phyloP scores from a whole-genome alignment of 2,797 vertebrate genomes.

The Geotrypetes seraphini region DNA sequence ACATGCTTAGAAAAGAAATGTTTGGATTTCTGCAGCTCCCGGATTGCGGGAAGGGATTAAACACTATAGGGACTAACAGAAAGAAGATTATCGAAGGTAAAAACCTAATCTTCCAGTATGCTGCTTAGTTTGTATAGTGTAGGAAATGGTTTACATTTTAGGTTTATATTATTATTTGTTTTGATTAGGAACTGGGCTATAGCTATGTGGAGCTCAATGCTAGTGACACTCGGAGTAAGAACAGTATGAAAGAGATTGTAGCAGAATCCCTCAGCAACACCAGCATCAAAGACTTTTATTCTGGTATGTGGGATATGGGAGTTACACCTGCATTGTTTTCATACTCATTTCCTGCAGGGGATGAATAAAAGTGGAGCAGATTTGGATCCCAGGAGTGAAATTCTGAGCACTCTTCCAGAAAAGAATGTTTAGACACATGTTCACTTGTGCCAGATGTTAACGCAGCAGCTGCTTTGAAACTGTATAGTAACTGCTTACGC shows the following conservation, averaged over 20 bases:
- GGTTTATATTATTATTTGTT: constrained; percentile 13
- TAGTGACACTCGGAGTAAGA: constrained; percentile 91
- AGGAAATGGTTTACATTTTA: too few species aligned
- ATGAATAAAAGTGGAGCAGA: background rate
- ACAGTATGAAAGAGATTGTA: constrained; percentile 77
- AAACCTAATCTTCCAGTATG: too few species aligned
- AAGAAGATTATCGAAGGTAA: too few species aligned
- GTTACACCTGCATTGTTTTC: background rate
- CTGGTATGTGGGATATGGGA: constrained; percentile 49
- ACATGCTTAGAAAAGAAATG: too few species aligned
- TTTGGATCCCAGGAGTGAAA: background rate
- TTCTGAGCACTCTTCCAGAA: background rate
- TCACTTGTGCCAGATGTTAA: too few species aligned
- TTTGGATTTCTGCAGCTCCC: too few species aligned
- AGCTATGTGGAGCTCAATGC: constrained; percentile 95
- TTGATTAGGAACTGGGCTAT: constrained; percentile 75
- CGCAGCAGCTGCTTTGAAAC: too few species aligned
- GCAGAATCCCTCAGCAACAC: constrained; percentile 91
- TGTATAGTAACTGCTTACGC: too few species aligned
- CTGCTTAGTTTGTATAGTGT: background rate
- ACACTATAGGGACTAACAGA: too few species aligned
- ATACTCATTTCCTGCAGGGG: too few species aligned
- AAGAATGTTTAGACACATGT: too few species aligned
- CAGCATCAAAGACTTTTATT: constrained; percentile 87
- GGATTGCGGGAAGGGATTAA: too few species aligned